Evolutionary conservation across 2,113 vertebrate species (phyloP).

Genomic region (Amblyornis subalaris): DNA sequence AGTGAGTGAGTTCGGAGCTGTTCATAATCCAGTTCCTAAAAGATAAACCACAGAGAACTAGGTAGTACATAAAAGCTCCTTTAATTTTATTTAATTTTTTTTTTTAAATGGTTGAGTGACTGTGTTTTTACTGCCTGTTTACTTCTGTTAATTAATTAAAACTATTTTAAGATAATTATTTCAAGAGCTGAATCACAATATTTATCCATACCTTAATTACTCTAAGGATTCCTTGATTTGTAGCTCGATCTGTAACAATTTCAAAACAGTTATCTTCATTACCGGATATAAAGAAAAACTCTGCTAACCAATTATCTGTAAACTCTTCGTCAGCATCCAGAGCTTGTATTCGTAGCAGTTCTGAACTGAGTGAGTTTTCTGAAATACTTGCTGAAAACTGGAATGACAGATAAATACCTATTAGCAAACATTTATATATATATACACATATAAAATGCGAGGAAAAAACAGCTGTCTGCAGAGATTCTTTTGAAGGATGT

Average conservation of each 20-base stretch:
- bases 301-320: slow-evolving; percentile 82
- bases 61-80: neutral
- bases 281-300: slow-evolving; percentile 83
- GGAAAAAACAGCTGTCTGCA: neutral
- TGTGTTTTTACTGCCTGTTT: neutral
- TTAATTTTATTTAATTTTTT: neutral
- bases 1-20: slow-evolving; percentile 71
- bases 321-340: slow-evolving; percentile 77
- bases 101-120: neutral
- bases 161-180: neutral
- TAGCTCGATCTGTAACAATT: slow-evolving; percentile 80
- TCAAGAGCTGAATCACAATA: neutral
- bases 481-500: neutral
- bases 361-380: slow-evolving; percentile 81
- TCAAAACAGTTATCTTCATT: slow-evolving; percentile 88
- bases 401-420: slow-evolving; percentile 37
- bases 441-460: neutral
- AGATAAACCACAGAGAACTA: neutral
- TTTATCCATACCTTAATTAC: slow-evolving; percentile 75
- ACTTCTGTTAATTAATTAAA: neutral
- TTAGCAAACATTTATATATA: neutral
- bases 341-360: slow-evolving; percentile 83
- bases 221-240: slow-evolving; percentile 87
- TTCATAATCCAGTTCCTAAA: slow-evolving; percentile 87
- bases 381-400: slow-evolving; percentile 82